Base-by-base conservation (phyloP, 2,797 vertebrate genomes). In the Eidolon dupreanum region DNA sequence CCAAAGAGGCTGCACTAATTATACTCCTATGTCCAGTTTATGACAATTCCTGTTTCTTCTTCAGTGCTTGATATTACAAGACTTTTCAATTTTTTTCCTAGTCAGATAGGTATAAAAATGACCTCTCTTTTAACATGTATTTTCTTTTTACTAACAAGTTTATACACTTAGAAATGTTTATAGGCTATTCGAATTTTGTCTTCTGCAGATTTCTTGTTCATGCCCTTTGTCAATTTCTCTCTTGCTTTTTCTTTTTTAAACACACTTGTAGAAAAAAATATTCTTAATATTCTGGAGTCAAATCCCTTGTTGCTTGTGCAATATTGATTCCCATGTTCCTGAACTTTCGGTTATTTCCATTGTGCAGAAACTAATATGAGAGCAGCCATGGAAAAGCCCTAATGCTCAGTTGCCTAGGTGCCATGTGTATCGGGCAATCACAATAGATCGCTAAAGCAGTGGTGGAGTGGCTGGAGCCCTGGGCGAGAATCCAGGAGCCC, bases 191-290 rank as follows among this genome's bases (percentile, higher is more conserved):
- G 61, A 84, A 93, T 92, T 68, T 85, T 26, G 36, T 93, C 77
- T 74, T 93, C 70, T 71, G 65, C 61, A 95, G 73, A 90, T 36
- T 65, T 77, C 57, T 94, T 83, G 6, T 90, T 75, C 53, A 17
- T 26, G 31, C 81, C 31, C 68, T 77, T 91, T 77, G 41, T 31
- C 77, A 88, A 74, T 68, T 91, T 73, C 51, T 93, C 16, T 73
- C 24, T 84, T 74, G 9, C 20, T 12, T 36, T 55, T 65, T 79
- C 74, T 59, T 59, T 83, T 68, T 6, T 8, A 71, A 61, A 51
- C 55, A 74, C 22, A 46, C 84, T 85, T 78, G 24, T 61, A 92
- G 84, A 88, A 82, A 95, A 94, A 95, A 94, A 71, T 82, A 87
- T 38, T 92, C 43, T 81, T 78, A 92, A 83, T 83, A 83, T 66